Conservation (phyloP, 1,140 invertebrate genomes). For the Planococcus citri region DNA sequence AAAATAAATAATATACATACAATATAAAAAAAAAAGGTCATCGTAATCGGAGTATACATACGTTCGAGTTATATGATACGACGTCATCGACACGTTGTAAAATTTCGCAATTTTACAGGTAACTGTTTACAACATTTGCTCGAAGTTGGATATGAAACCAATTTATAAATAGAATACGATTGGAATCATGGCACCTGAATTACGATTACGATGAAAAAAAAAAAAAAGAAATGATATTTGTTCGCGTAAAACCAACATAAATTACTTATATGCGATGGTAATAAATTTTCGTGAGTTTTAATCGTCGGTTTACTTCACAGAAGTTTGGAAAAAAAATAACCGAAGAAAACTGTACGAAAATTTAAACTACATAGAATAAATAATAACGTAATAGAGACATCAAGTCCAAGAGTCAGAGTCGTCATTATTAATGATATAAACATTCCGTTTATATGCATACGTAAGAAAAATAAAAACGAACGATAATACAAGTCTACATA, state of each 20-base stretch:
- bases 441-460: not conserved
- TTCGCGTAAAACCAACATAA: not conserved
- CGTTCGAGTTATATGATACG: too few species aligned
- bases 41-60: too few species aligned
- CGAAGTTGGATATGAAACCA: too few species aligned
- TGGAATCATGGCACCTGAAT: not conserved
- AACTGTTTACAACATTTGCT: not conserved
- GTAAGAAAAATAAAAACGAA: not conserved
- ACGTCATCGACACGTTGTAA: too few species aligned
- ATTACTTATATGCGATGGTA: too few species aligned
- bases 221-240: not conserved
- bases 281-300: too few species aligned
- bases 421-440: not conserved
- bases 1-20: too few species aligned
- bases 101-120: not conserved
- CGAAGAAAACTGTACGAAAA: too few species aligned
- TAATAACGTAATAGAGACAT: too few species aligned
- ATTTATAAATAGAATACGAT: not conserved
- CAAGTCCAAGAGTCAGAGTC: not conserved
- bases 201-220: not conserved
- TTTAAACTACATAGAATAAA: too few species aligned
- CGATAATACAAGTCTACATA: not conserved
- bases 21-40: too few species aligned
- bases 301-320: not conserved
- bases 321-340: not conserved